Conservation (phyloP, 2,113 vertebrate species). For the Syngnathus typhle region DNA sequence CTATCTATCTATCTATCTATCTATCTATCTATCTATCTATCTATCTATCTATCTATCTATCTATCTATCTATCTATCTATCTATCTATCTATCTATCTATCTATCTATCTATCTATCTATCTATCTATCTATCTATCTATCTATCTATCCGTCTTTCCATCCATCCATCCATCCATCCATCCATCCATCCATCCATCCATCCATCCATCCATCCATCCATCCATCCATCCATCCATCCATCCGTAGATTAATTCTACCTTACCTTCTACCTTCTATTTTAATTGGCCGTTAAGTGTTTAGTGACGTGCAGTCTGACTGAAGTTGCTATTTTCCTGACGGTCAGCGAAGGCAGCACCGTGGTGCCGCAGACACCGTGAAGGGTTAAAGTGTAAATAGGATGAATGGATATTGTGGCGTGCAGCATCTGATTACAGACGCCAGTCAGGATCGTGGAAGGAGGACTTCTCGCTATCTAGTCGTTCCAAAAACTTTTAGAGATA, state of each 20-base stretch:
- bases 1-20: conserved; percentile 18
- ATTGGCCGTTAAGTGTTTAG: not conserved
- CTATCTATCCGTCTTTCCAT: not conserved
- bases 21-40: conserved; percentile 2
- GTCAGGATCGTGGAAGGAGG: conserved; percentile 17
- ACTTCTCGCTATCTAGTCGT: not conserved
- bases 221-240: not conserved
- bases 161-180: not conserved
- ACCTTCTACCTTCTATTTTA: too few species aligned
- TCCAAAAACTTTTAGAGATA: not conserved
- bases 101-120: conserved; percentile 42
- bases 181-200: not conserved
- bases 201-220: too few species aligned
- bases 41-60: conserved; percentile 19
- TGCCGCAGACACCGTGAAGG: conserved; percentile 34
- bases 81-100: conserved; percentile 38
- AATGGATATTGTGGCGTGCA: conserved; percentile 64
- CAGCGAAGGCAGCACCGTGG: conserved; percentile 22
- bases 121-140: conserved; percentile 32
- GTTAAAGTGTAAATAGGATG: conserved; percentile 73
- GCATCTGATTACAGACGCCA: conserved; percentile 63
- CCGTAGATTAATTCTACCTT: too few species aligned
- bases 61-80: conserved; percentile 35
- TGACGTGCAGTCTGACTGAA: too few species aligned
- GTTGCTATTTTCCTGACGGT: not conserved